Base-by-base conservation (phyloP, 2,113 vertebrate species). In the Ceyx margarethae region DNA sequence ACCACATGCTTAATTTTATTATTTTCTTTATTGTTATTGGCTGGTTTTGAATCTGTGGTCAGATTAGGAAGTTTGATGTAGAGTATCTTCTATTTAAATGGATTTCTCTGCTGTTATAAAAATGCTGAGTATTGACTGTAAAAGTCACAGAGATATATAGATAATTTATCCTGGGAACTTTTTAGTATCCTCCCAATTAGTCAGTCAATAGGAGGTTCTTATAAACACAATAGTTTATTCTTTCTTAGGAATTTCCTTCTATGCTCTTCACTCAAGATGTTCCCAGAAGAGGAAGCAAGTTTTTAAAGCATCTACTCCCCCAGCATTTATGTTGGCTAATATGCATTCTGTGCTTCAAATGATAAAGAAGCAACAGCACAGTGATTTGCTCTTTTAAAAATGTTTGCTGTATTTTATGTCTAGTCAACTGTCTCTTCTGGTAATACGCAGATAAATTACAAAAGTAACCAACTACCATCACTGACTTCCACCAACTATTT, bases 171-270 rank as follows among this genome's bases (percentile, higher is more conserved):
- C 84, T 82, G 95, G 86, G 95, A 97, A 95, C 94, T 90, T 92
- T 76, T 95, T 87, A 92, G 76, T 91, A 86, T 85, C 66, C 65
- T 97, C 96, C 77, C 91, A 97, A 97, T 97, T 97, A 96, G 94
- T 76, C 91, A 85, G 82, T 94, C 94, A 95, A 91, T 97, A 88
- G 57, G 64, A 96, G 96, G 71, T 88, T 97, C 94, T 96, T 96
- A 95, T 91, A 97, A 97, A 97, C 83, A 94, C 15, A 18, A 94
- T 85, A 56, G 75, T 95, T 96, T 91, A 93, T 96, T 95, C 93
- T 96, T 94, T 96, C 97, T 91, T 87, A 69, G 93, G 93, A 66
- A 46, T 96, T 97, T 86, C 66, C 74, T 96, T 95, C 77, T 91
- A 90, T 8, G 6, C 42, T 80, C 29, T 88, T 94, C 51, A 92